Percentiles rank a stretch among this genome's conserved stretches.
phyloP scores from a whole-genome alignment of 2,888 invertebrate species.

The Deilephila porcellus region DNA sequence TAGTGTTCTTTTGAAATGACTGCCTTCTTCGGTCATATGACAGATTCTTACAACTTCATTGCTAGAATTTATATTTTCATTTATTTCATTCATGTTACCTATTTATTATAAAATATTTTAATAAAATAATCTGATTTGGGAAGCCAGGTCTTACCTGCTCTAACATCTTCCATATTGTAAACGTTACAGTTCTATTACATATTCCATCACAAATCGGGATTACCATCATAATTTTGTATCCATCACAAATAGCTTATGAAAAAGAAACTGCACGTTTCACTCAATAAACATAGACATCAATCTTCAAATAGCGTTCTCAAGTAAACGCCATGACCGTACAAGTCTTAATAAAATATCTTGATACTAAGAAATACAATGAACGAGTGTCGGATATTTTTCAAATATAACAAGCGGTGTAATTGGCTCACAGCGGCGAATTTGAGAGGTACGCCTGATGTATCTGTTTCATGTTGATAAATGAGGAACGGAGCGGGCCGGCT shows the following conservation, averaged over 20 bases:
- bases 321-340: slow-evolving; percentile 11
- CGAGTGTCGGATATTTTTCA: slow-evolving; percentile 67
- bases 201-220: too few relatives aligned
- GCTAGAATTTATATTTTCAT: too few relatives aligned
- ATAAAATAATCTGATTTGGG: too few relatives aligned
- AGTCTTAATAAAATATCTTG: slow-evolving; percentile 34
- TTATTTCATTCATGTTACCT: too few relatives aligned
- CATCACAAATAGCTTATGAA: background rate
- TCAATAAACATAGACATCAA: background rate
- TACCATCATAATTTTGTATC: background rate
- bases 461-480: slow-evolving; percentile 51
- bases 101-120: too few relatives aligned
- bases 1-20: too few relatives aligned
- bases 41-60: too few relatives aligned
- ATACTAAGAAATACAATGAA: slow-evolving; percentile 47
- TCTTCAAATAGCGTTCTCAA: background rate
- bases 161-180: too few relatives aligned
- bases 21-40: too few relatives aligned
- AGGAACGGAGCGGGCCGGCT: slow-evolving; percentile 34
- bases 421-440: slow-evolving; percentile 64
- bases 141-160: too few relatives aligned
- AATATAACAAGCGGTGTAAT: slow-evolving; percentile 73
- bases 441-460: slow-evolving; percentile 51
- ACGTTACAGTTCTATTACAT: too few relatives aligned
- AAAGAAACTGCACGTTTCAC: background rate